Base-by-base conservation (phyloP, 2,113 vertebrate genomes). In the Grallaria varia region DNA sequence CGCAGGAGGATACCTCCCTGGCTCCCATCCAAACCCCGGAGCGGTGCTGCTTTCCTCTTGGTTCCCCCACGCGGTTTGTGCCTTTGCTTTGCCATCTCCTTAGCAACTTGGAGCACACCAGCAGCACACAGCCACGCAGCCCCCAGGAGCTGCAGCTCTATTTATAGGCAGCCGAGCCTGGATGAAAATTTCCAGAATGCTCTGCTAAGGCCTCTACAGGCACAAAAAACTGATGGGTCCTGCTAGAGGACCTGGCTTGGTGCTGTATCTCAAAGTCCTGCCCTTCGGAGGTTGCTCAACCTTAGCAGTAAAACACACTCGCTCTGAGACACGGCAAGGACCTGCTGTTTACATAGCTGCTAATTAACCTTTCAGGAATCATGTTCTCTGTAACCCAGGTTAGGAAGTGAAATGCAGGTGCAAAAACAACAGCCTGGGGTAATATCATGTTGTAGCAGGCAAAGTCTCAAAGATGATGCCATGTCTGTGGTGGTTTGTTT, bases 351-450 rank as follows among this genome's bases (percentile, higher is more conserved):
- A 89, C 62, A 42, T 87, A 91, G 86, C 73, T 95, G 56, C 76
- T 95, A 78, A 91, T 92, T 72, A 91, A 87, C 91, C 58, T 89
- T 93, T 89, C 64, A 81, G 21, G 69, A 89, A 75, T 87, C 73
- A 40, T 78, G 64, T 77, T 93, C 93, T 86, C 69, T 59, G 68
- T 87, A 86, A 92, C 64, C 31, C 76, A 95, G 80, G 89, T 94
- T 92, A 87, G 95, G 94, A 97, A 89, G 95, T 56, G 64, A 95
- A 87, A 82, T 77, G 76, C 94, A 97, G 96, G 95, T 96, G 95
- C 91, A 95, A 95, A 95, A 96, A 84, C 91, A 97, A 96, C 89
- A 96, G 84, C 93, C 88, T 71, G 73, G n/a, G 60, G 93, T 93
- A 78, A 63, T 81, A 75, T 2, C 31, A 1, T 89, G 89, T 93